Percentiles rank a stretch among this genome's conserved stretches.
Evolutionary conservation across 2,113 vertebrate genomes (phyloP).

Genomic region (Rhabdornis inornatus): DNA sequence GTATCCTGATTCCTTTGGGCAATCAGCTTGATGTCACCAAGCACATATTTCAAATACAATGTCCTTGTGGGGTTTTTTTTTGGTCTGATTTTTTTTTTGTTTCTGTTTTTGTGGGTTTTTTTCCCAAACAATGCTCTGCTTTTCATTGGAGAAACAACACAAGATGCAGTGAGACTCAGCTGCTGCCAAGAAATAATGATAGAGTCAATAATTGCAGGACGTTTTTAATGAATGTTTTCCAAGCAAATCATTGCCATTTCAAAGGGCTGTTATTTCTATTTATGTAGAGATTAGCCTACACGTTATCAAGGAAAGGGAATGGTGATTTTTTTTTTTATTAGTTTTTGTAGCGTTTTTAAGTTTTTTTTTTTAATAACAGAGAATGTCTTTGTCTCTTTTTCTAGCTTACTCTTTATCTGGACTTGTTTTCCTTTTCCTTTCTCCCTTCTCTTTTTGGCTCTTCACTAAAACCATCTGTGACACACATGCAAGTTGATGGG

Average conservation of each 20-base stretch:
- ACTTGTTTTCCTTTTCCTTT: constrained; percentile 23
- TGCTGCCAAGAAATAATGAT: constrained; percentile 63
- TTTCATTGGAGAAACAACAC: constrained; percentile 7
- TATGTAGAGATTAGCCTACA: constrained; percentile 25
- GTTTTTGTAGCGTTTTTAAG: not conserved
- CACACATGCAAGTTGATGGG: not conserved
- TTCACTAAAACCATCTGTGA: constrained; percentile 11
- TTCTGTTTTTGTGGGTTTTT: not conserved
- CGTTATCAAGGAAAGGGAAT: not conserved
- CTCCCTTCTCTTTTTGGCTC: not conserved
- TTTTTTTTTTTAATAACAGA: not conserved
- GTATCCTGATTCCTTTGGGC: constrained; percentile 12
- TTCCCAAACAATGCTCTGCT: not conserved
- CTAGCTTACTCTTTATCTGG: not conserved
- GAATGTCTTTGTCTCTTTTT: not conserved
- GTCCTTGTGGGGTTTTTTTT: not conserved
- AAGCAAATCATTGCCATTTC: constrained; percentile 68
- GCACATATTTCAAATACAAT: not conserved
- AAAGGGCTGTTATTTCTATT: constrained; percentile 56
- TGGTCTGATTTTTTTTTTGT: not conserved
- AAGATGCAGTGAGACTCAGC: not conserved
- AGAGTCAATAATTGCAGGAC: constrained; percentile 63
- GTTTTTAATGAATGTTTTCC: constrained; percentile 66
- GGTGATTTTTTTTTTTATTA: not conserved
- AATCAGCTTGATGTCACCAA: constrained; percentile 26